Percentiles rank a stretch among this genome's conserved stretches.
Conservation (phyloP, 2,888 invertebrate genomes). For the Philaethria dido region DNA sequence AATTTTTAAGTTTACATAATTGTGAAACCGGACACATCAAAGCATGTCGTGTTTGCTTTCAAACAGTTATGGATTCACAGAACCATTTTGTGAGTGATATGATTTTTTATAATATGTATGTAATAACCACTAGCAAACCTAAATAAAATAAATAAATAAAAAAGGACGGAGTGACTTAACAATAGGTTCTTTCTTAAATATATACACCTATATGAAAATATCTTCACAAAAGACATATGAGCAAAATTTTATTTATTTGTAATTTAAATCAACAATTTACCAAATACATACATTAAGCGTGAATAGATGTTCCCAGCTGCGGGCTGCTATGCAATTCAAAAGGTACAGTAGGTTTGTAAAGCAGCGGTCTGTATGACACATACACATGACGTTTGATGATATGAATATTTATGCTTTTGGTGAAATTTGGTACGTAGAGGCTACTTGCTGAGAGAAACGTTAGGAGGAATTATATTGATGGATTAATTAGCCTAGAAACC, state of each 20-base stretch:
- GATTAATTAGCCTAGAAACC: background rate
- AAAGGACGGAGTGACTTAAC: no score
- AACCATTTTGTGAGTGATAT: no score
- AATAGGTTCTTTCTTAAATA: no score
- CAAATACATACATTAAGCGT: background rate
- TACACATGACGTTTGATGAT: slow-evolving; percentile 23
- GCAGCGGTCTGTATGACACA: slow-evolving; percentile 18
- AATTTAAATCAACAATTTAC: background rate
- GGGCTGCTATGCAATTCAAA: slow-evolving; percentile 9
- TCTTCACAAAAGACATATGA: no score
- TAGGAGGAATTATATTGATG: background rate
- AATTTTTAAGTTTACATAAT: no score
- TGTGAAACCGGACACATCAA: no score
- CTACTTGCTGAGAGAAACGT: background rate
- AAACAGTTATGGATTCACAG: no score
- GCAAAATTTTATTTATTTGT: background rate
- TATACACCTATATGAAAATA: no score
- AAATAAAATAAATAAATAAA: no score
- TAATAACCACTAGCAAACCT: no score
- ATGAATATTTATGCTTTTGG: slow-evolving; percentile 21
- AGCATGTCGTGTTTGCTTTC: no score
- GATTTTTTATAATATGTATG: no score
- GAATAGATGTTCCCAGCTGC: slow-evolving; percentile 16
- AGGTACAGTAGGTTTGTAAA: slow-evolving; percentile 23
- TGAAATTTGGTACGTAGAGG: background rate